Evolutionary conservation across 1,140 invertebrate genomes (phyloP), one percentile per base, ranked within the genome.

Genomic region (Drosophila kohkoa): DNA sequence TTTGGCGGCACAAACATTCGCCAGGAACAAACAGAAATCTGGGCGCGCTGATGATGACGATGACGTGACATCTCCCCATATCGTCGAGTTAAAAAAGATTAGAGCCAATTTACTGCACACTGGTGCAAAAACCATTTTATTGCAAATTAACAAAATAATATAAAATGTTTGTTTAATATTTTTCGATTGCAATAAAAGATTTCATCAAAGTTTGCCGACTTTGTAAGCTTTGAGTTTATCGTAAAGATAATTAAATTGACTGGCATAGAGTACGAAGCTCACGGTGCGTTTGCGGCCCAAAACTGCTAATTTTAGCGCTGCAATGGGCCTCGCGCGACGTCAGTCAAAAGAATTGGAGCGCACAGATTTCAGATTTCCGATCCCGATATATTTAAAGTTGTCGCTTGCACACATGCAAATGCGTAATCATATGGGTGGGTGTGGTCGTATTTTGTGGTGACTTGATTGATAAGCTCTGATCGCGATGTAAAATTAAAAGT

Each of bases 261-360:
- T 48, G 1, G n/a, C n/a, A 8, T 28, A 35, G 11, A 5, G 13
- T n/a, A 32, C 62, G 57, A 25, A 25, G 38, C 2, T 67, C 65
- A 62, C 57, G 25, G 49, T 71, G 58, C 48, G 38, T 52, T 13
- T 59, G 30, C 43, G 2, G 28, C 30, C 25, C 32, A 16, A 1
- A 11, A 20, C 15, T 5, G 73, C 68, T 77, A 77, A 67, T 73
- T 77, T 77, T 77, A 77, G 75, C 60, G 43, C 49, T 62, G 55
- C 58, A 60, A 13, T 59, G 54, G 30, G 46, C 5, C 65, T 46
- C 52, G 13, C 38, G n/a, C n/a, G 11, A 43, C 28, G 20, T 35
- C 43, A 68, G 41, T 13, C 8, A 32, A 16, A 49, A 65, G 69
- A 85, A 81, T 81, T 78, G 63, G 78, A 85, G 59, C 59, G 7